Evolutionary conservation across 2,888 invertebrate species (phyloP), one percentile per base, ranked within the genome.

Genomic region (Scaptomyza caliginosa): DNA sequence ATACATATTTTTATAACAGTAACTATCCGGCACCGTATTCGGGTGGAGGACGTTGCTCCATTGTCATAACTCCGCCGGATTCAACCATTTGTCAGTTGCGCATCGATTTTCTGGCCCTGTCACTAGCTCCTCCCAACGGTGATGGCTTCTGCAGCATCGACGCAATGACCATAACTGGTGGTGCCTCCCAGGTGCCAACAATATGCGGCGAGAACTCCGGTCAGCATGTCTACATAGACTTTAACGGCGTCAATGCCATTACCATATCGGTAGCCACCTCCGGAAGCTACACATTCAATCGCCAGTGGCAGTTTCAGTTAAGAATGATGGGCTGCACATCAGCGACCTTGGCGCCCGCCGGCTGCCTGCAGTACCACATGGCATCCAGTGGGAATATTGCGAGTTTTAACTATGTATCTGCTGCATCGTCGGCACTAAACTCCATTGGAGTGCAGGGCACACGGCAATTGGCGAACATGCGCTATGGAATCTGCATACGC

Each of bases 141-240:
- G 89, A 94, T 88, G 96, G 97, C 1, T 91, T 92, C 48, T 97
- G 96, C 85, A 89, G 91, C 11, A 94, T 93, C 0, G 97, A 97
- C 89, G 93, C 94, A 3, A 91, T 97, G 65, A 93, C 94, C 3
- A 92, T 96, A 23, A 93, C 94, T 0, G 95, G 96, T 0, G 94
- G 95, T 0, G 94, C 94, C 56, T 94, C 95, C 0, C 90, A 92
- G 5, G 93, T 95, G 4, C 96, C 95, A 0, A 89, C 92, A 1
- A 93, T 97, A 62, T 97, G 97, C 88, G 97, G 97, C 0, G 95
- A 95, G 88, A 95, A 96, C 90, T 94, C 94, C 1, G 96, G 96
- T 0, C 95, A 96, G 89, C 95, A 95, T 78, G 93, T 96, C 23
- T 96, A 95, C 82, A 93, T 96, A 1, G 94, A 95, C 88, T 96